Evolutionary conservation across 2,888 invertebrate species (phyloP), one percentile per base, ranked within the genome.

Genomic region (Sphecodes monilicornis): DNA sequence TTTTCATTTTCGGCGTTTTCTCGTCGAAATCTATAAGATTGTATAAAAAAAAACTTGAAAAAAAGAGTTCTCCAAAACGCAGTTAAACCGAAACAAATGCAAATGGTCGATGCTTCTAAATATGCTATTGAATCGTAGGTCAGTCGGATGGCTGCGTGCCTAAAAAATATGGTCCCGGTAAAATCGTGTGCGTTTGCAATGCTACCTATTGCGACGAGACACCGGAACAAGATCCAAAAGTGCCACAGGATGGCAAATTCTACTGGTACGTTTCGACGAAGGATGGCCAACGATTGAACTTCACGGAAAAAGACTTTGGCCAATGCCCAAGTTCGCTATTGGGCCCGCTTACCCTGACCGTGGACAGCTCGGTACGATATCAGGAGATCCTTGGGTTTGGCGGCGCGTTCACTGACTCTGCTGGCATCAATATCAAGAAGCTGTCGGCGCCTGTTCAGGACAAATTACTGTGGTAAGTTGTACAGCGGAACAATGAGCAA

Each of bases 321-420:
- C 1, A 75, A 43, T 57, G 60, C 5, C 0, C 64, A 3, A 13
- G 0, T 3, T 3, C 41, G 41, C 0, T 2, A 11, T 0, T 13
- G 11, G 41, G 11, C 41, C 1, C 2, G 13, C 16, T 18, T 1
- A 71, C 75, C 11, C 71, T 91, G 22, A 74, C 82, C 0, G 81
- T 83, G 6, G 69, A 95, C 22, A 91, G 95, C 10, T 86, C 94
- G 73, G 89, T 93, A 29, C 91, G 87, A n/a, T 96, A 95, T 90
- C 98, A 98, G 94, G 95, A 92, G 39, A 97, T 98, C 32, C 94
- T 96, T 85, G 98, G 98, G 0, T 98, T 98, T 93, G 98, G 98
- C 0, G 98, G 98, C 0, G 97, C 98, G 0, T 97, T 98, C 84
- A 98, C 98, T 0, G 97, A 97, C 78, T 75, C 95, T 1, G 95